Evolutionary conservation across 2,888 invertebrate species (phyloP).

Genomic region (Bellardia pandia): DNA sequence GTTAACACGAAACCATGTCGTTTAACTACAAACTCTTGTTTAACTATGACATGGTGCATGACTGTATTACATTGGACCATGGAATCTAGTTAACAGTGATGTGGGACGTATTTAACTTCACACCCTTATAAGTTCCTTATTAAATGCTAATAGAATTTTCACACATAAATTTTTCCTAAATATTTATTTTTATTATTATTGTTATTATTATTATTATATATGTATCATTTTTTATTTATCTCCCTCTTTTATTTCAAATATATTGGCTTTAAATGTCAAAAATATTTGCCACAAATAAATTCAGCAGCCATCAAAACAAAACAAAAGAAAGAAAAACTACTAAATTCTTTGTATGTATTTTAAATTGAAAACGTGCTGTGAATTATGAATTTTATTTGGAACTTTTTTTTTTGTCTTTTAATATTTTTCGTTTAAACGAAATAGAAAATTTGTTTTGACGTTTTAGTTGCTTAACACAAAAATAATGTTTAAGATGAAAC

Average conservation of each 20-base stretch:
- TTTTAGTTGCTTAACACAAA: constrained; percentile 3
- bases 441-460: background rate
- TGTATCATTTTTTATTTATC: background rate
- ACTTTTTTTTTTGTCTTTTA: background rate
- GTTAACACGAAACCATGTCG: too few species aligned
- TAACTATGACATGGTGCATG: too few species aligned
- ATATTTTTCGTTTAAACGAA: background rate
- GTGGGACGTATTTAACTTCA: too few species aligned
- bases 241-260: background rate
- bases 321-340: background rate
- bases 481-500: constrained; percentile 23
- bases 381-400: constrained; percentile 59
- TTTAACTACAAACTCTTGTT: too few species aligned
- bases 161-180: background rate
- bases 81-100: too few species aligned
- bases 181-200: background rate
- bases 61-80: too few species aligned
- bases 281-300: constrained; percentile 10
- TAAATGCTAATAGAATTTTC: background rate
- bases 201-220: background rate
- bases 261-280: constrained; percentile 31
- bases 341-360: constrained; percentile 11
- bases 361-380: constrained; percentile 73
- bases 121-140: background rate
- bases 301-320: background rate